A percentile compares a stretch with the other conserved stretches of the same genome.
Evolutionary conservation across 2,888 invertebrate species (phyloP).

Genomic region (Troilus luridus): DNA sequence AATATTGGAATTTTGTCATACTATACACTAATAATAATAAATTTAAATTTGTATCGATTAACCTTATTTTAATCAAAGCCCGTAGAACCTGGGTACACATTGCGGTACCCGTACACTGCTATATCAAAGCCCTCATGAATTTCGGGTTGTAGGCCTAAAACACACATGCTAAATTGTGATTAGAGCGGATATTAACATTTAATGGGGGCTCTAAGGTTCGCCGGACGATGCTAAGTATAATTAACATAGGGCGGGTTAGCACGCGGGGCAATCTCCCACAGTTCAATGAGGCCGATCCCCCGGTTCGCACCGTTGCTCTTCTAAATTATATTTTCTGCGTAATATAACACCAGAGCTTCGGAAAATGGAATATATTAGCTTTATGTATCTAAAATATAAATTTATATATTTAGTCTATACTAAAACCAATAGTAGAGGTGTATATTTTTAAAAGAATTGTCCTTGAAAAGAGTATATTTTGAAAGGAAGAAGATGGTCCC

Average conservation of each 20-base stretch:
- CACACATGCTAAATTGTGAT: conserved; percentile 8
- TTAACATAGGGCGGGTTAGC: background rate
- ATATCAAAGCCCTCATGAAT: background rate
- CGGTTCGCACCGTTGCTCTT: background rate
- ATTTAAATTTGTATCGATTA: too few relatives aligned
- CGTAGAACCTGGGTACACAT: background rate
- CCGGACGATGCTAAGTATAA: conserved; percentile 12
- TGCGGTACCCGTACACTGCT: background rate
- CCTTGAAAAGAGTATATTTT: too few relatives aligned
- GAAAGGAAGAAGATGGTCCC: too few relatives aligned
- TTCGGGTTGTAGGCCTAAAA: background rate
- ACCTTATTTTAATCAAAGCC: background rate
- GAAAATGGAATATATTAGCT: background rate
- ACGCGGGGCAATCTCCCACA: background rate
- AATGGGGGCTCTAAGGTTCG: conserved; percentile 15
- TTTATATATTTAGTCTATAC: too few relatives aligned
- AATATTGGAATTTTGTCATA: too few relatives aligned
- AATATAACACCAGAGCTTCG: background rate
- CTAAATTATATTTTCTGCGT: background rate
- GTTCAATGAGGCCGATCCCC: background rate
- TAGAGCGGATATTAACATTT: conserved; percentile 18
- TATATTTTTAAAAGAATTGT: too few relatives aligned
- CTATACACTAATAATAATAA: too few relatives aligned
- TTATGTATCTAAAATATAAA: too few relatives aligned
- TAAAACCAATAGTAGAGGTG: too few relatives aligned